These are phyloP conservation scores for Girardinichthys multiradiatus DNA, from an alignment of 2,113 vertebrate species.

Conservation along the genomic window DNA sequence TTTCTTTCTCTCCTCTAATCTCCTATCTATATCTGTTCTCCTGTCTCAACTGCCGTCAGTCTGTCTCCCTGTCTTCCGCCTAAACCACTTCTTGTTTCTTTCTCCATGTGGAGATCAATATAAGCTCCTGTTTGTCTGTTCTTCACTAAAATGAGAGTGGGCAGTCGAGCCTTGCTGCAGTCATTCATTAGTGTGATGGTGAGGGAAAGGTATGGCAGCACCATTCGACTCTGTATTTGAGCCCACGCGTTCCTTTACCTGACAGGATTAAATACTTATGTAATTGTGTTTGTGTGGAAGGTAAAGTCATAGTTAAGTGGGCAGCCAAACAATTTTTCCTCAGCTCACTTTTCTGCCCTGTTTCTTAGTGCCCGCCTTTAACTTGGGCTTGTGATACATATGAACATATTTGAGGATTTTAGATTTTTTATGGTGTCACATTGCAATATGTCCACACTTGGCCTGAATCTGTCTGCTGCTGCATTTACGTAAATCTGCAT, in stretches of 20 bases:
- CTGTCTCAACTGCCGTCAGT: constrained; percentile 28
- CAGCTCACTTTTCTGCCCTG: constrained; percentile 11
- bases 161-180: constrained; percentile 52
- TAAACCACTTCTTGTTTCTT: constrained; percentile 21
- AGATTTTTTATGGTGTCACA: constrained; percentile 43
- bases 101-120: constrained; percentile 56
- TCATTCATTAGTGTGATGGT: constrained; percentile 69
- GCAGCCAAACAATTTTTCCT: constrained; percentile 34
- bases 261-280: constrained; percentile 70
- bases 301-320: constrained; percentile 52
- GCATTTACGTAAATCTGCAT: constrained; percentile 70
- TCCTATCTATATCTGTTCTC: constrained; percentile 13
- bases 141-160: constrained; percentile 65
- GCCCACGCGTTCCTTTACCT: constrained; percentile 63
- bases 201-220: constrained; percentile 60
- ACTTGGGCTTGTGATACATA: constrained; percentile 32
- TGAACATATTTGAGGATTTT: constrained; percentile 42
- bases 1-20: neutral
- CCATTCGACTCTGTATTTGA: constrained; percentile 62
- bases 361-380: constrained; percentile 19
- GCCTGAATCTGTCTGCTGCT: constrained; percentile 62
- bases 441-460: constrained; percentile 51
- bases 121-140: constrained; percentile 61
- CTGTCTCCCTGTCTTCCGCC: constrained; percentile 1
- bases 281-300: constrained; percentile 39